Conservation (phyloP, 2,888 invertebrate species). For the Drosophila mimetica region DNA sequence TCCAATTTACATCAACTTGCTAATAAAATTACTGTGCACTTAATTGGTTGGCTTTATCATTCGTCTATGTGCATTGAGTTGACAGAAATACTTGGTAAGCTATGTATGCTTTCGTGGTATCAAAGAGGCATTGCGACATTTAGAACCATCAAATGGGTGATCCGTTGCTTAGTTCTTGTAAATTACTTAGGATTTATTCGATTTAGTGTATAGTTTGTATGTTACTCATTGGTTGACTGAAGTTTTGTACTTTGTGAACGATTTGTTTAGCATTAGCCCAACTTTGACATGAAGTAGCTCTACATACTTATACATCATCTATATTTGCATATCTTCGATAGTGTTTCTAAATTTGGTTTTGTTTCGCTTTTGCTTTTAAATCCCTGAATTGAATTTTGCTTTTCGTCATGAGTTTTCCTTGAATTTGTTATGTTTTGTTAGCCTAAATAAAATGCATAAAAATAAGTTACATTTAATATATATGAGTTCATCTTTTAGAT, state of each 20-base stretch:
- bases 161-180: conserved; percentile 19
- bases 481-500: conserved; percentile 72
- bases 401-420: conserved; percentile 66
- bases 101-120: conserved; percentile 28
- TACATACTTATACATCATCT: conserved; percentile 23
- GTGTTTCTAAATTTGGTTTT: conserved; percentile 34
- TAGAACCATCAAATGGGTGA: conserved; percentile 30
- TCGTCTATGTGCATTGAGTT: conserved; percentile 45
- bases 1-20: conserved; percentile 35
- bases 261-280: conserved; percentile 59
- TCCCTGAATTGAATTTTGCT: conserved; percentile 83
- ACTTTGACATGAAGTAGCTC: conserved; percentile 53
- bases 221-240: conserved; percentile 57
- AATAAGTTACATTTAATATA: conserved; percentile 60
- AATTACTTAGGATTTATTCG: conserved; percentile 37
- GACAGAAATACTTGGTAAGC: conserved; percentile 28
- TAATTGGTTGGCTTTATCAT: conserved; percentile 40
- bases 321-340: conserved; percentile 45
- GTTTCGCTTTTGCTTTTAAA: conserved; percentile 62
- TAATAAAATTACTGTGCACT: conserved; percentile 49
- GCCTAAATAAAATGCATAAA: conserved; percentile 80
- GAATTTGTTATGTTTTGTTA: conserved; percentile 62
- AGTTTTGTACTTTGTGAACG: conserved; percentile 74
- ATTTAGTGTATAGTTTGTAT: conserved; percentile 47
- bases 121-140: conserved; percentile 28